Percentiles rank a stretch among this genome's conserved stretches.
Evolutionary conservation across 2,113 vertebrate genomes (phyloP).

Genomic region (Vulpes lagopus): DNA sequence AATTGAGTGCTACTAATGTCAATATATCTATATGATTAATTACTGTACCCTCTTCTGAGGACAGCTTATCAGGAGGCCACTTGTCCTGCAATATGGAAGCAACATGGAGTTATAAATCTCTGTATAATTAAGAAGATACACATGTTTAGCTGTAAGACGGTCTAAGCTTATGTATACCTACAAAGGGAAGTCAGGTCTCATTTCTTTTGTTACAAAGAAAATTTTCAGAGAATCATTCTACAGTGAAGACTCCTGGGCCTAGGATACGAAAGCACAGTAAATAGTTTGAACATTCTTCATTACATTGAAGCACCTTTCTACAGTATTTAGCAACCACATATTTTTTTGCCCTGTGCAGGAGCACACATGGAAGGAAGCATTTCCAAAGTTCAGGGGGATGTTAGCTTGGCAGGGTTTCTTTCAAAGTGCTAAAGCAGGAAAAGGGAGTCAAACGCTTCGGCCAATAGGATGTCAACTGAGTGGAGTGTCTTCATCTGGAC

Average conservation of each 20-base stretch:
- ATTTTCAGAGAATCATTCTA: conserved; percentile 25
- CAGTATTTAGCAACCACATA: not conserved
- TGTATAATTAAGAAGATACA: conserved; percentile 22
- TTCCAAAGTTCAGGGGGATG: not conserved
- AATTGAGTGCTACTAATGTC: not conserved
- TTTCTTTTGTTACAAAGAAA: conserved; percentile 38
- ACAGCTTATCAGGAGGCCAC: not conserved
- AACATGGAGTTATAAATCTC: not conserved
- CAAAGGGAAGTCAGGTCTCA: not conserved
- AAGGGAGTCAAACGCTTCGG: not conserved
- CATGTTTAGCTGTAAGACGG: not conserved
- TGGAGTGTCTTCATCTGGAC: not conserved
- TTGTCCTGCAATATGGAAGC: conserved; percentile 12
- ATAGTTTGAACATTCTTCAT: not conserved
- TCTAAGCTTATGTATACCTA: not conserved
- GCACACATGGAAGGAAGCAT: not conserved
- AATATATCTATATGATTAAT: not conserved
- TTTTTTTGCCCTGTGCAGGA: not conserved
- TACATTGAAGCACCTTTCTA: not conserved
- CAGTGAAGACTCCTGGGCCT: not conserved
- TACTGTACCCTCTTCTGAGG: not conserved
- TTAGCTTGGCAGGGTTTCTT: not conserved
- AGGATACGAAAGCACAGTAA: not conserved
- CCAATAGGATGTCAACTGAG: not conserved
- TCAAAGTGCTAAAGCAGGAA: not conserved